phyloP scores from a whole-genome alignment of 2,888 invertebrate species.

The Apotomis betuletana region DNA sequence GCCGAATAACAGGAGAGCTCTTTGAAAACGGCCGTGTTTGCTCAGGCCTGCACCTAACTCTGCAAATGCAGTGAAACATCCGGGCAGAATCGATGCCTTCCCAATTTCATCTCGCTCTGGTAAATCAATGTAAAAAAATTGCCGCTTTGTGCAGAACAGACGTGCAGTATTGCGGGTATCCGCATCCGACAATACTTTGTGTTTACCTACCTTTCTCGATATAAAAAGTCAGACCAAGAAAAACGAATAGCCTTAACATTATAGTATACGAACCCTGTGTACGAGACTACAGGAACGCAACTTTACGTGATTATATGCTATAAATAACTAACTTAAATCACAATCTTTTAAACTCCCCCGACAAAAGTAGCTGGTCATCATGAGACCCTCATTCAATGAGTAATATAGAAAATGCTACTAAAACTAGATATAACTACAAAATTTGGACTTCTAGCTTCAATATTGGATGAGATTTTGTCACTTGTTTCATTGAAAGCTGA shows the following conservation, averaged over 20 bases:
- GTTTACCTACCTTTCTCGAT: constrained; percentile 15
- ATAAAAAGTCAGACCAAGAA: constrained; percentile 10
- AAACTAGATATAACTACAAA: no score
- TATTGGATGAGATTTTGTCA: no score
- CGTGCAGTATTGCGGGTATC: not conserved
- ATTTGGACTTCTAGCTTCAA: no score
- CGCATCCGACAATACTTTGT: constrained; percentile 21
- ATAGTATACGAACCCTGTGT: not conserved
- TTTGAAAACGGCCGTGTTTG: constrained; percentile 26
- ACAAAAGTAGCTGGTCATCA: no score
- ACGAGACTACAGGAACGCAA: not conserved
- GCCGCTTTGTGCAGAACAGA: constrained; percentile 33
- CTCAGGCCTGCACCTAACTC: constrained; percentile 39
- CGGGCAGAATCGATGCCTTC: constrained; percentile 47
- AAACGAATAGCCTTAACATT: not conserved
- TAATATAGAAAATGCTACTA: no score
- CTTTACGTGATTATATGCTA: constrained; percentile 5
- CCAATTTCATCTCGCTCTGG: constrained; percentile 40
- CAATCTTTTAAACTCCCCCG: no score
- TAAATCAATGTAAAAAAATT: constrained; percentile 40
- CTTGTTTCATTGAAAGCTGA: no score
- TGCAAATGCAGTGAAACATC: constrained; percentile 48
- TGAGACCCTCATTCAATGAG: no score
- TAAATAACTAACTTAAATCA: no score
- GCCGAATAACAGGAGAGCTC: constrained; percentile 27